phyloP scores from a whole-genome alignment of 2,797 vertebrate species.

The Lophius americanus region DNA sequence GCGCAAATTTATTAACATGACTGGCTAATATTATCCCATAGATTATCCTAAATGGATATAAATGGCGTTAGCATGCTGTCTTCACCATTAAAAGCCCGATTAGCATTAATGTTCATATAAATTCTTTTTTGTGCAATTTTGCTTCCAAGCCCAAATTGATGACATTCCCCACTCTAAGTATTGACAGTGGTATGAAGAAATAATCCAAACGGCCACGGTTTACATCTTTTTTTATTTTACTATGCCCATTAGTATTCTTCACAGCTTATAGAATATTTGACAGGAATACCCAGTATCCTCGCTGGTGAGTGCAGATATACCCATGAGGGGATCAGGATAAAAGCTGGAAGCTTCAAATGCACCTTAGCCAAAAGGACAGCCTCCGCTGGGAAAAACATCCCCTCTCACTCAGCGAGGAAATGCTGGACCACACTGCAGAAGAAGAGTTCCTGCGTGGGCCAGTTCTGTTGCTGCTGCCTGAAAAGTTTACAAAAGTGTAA shows the following conservation, averaged over 20 bases:
- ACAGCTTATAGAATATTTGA: constrained; percentile 4
- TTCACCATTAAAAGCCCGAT: constrained; percentile 13
- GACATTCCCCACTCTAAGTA: constrained; percentile 1
- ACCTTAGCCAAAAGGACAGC: not conserved
- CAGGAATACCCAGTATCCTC: constrained; percentile 14
- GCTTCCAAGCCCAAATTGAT: constrained; percentile 3
- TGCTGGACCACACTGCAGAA: not conserved
- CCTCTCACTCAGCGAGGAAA: constrained; percentile 5
- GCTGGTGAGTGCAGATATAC: constrained; percentile 19
- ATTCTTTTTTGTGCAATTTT: constrained; percentile 5
- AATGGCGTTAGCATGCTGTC: constrained; percentile 4
- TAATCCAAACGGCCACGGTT: constrained; percentile 8
- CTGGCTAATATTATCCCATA: constrained; percentile 1
- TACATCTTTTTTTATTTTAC: constrained; percentile 1
- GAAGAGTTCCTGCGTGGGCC: constrained; percentile 20
- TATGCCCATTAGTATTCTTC: not conserved
- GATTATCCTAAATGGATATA: not conserved
- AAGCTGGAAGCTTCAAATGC: constrained; percentile 26
- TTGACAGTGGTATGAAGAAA: constrained; percentile 28
- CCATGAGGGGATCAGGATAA: constrained; percentile 15
- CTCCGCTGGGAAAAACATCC: constrained; percentile 16
- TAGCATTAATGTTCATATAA: constrained; percentile 1
- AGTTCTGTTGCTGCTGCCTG: not conserved
- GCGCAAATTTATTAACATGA: constrained; percentile 7
- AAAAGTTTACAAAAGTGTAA: constrained; percentile 36